Evolutionary conservation across 2,888 invertebrate genomes (phyloP).

Genomic region (Carabus problematicus): DNA sequence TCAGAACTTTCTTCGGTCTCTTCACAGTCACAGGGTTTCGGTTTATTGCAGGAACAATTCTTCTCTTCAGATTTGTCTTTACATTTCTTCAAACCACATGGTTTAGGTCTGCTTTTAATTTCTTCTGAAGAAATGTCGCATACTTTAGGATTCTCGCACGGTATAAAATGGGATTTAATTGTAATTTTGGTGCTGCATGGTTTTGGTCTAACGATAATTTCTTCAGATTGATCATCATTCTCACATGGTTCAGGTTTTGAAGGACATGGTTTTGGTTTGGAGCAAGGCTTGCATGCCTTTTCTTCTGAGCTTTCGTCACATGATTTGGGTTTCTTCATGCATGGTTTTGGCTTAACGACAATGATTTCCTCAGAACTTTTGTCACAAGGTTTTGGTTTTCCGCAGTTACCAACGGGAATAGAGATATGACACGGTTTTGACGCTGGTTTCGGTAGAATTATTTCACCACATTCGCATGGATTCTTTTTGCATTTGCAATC

Average conservation of each 20-base stretch:
- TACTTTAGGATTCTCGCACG: not conserved
- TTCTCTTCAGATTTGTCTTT: not conserved
- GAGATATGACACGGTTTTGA: not conserved
- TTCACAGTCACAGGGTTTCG: constrained; percentile 1
- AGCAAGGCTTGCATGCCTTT: constrained; percentile 2
- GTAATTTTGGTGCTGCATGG: constrained; percentile 6
- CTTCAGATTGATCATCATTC: not conserved
- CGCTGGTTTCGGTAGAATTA: constrained; percentile 3
- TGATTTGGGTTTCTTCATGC: not conserved
- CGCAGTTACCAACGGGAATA: constrained; percentile 5
- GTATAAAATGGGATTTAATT: not conserved
- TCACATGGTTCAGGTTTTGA: not conserved
- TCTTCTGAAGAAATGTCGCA: not conserved
- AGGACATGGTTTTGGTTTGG: not conserved
- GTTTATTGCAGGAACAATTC: not conserved
- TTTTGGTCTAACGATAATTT: not conserved
- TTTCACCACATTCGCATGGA: constrained; percentile 27
- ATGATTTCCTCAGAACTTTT: constrained; percentile 11
- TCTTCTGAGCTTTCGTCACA: constrained; percentile 19
- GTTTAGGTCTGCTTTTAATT: not conserved
- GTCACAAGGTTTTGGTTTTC: not conserved
- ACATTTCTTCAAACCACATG: constrained; percentile 5
- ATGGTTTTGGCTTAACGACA: not conserved
- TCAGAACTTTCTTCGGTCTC: not conserved
- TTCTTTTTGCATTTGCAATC: constrained; percentile 12